Conservation (phyloP, 64 coral and sea anemone species). For the Acropora tenuis region DNA sequence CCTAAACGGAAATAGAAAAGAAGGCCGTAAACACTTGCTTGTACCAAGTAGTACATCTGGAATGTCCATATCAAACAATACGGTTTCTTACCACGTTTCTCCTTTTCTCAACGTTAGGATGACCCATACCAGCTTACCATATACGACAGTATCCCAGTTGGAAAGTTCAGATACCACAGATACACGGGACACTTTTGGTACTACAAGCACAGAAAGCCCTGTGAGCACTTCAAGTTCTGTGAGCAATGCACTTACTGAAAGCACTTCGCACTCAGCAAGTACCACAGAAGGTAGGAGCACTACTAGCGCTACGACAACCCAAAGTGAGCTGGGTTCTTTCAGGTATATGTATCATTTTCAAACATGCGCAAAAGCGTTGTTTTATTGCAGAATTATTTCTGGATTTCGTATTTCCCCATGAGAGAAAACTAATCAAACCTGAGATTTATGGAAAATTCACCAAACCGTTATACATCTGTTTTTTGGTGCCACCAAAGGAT, state of each 20-base stretch:
- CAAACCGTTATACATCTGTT: slow-evolving; percentile 1
- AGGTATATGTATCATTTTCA: background rate
- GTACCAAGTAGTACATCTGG: background rate
- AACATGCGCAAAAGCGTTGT: background rate
- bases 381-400: slow-evolving; percentile 5
- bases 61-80: background rate
- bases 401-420: background rate
- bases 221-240: background rate
- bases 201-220: background rate
- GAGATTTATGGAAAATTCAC: background rate
- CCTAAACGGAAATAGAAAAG: background rate
- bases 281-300: background rate
- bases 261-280: background rate
- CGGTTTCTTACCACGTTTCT: background rate
- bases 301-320: background rate
- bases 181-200: background rate
- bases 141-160: background rate
- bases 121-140: slow-evolving; percentile 12
- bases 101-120: background rate
- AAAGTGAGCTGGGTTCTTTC: background rate
- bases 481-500: no score
- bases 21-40: background rate
- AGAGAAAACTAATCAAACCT: background rate
- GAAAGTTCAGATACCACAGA: background rate
- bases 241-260: background rate